Base-by-base conservation (phyloP, 2,888 invertebrate genomes). In the Drosophila kanekoi region DNA sequence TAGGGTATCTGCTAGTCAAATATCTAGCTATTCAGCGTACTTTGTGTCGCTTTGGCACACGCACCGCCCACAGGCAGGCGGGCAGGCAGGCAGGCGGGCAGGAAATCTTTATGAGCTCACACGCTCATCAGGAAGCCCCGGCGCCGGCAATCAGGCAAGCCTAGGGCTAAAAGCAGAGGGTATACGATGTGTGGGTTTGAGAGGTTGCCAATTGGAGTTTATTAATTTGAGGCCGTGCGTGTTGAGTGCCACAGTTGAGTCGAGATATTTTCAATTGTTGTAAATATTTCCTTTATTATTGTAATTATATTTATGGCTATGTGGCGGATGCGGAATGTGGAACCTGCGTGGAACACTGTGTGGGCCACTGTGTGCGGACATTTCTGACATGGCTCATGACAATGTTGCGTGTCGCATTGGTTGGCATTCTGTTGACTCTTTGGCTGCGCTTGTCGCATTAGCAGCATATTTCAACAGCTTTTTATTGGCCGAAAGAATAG, bases 281-380 rank as follows among this genome's bases (percentile, higher is more conserved):
- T 88, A 88, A 86, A 79, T 89, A 89, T 89, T 86, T 89, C 87
- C 87, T 86, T 89, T 86, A 86, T 89, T 86, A 77, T 89, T 89
- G 78, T 74, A 89, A 89, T 89, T 86, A 86, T 89, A 89, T 88
- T 86, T 86, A 80, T 83, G 71, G 54, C 43, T 9, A 1, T 28
- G 28, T 28, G 37, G 41, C 43, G 68, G 60, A 49, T 58, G 67
- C 37, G 67, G 58, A 53, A 71, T 64, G 64, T 52, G 47, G 70
- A 80, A 70, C 44, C 10, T 79, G 67, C 48, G 20, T 20, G 41
- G 44, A 18, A 48, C 51, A 52, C 45, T 44, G 1, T 28, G 28
- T 28, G 8, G 1, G 8, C 23, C 23, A 1, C 23, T 8, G 8
- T 23, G 40, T 1, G 38, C 38, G 4, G 38, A 6, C 6, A 1